Percentiles rank a stretch among this genome's conserved stretches.
phyloP scores from a whole-genome alignment of 1,140 invertebrate species.

The Hylaeus anthracinus region DNA sequence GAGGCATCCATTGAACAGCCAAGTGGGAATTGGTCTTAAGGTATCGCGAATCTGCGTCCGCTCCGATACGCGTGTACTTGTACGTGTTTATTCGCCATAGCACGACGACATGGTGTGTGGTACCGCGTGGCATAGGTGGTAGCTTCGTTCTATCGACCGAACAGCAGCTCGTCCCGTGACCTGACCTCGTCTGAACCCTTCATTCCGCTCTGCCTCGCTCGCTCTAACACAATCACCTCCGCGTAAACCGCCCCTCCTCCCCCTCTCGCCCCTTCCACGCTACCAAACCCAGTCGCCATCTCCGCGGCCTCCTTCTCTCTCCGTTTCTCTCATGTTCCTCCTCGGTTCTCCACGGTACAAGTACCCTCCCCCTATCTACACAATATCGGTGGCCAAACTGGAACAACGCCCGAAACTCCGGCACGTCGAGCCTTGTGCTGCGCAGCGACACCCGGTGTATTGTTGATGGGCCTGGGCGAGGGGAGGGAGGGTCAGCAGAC shows the following conservation, averaged over 20 bases:
- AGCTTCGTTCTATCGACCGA: conserved; percentile 74
- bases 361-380: conserved; percentile 46
- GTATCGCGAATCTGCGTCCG: no score
- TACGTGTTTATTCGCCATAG: conserved; percentile 49
- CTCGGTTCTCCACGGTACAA: conserved; percentile 18
- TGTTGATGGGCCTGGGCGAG: background rate
- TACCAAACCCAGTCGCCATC: background rate
- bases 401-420: conserved; percentile 63
- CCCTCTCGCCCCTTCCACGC: background rate
- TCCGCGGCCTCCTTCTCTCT: background rate
- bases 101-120: conserved; percentile 25
- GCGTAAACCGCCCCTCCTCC: conserved; percentile 6
- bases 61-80: background rate
- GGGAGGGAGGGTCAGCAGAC: no score
- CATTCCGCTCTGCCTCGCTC: conserved; percentile 65
- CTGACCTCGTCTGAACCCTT: conserved; percentile 80
- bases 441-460: conserved; percentile 10
- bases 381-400: conserved; percentile 62
- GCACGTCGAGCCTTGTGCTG: background rate
- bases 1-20: no score
- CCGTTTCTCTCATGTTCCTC: background rate
- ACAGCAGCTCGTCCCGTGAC: conserved; percentile 75
- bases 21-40: no score
- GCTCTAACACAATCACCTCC: conserved; percentile 71
- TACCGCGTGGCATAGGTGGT: conserved; percentile 56